phyloP scores from a whole-genome alignment of 2,797 vertebrate genomes.

The Crax fasciolata region DNA sequence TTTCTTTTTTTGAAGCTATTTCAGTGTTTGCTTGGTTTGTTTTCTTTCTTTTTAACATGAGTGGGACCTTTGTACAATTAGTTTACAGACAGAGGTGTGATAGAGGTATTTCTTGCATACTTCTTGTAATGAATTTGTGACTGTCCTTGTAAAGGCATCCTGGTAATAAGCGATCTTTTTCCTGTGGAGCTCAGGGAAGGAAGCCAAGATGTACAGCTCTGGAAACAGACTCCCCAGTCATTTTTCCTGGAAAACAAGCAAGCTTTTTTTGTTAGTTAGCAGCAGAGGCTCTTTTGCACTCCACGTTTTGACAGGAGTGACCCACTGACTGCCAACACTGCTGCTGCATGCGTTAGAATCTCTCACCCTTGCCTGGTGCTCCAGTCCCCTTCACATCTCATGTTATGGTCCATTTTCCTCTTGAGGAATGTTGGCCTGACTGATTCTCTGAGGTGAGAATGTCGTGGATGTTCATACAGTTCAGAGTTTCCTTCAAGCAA shows the following conservation, averaged over 20 bases:
- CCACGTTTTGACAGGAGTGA: not conserved
- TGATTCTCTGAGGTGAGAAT: not conserved
- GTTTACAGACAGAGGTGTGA: not conserved
- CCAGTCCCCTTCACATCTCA: not conserved
- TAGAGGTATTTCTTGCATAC: not conserved
- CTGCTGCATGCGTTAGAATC: not conserved
- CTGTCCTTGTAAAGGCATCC: not conserved
- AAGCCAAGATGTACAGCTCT: not conserved
- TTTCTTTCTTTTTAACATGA: not conserved
- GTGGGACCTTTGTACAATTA: not conserved
- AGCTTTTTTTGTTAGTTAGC: not conserved
- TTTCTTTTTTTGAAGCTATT: not conserved
- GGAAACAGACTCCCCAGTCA: not conserved
- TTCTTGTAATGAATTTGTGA: not conserved
- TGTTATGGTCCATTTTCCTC: not conserved
- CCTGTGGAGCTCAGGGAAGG: not conserved
- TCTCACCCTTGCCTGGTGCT: not conserved
- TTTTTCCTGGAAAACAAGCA: not conserved
- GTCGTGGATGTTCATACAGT: not conserved
- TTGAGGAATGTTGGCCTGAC: not conserved
- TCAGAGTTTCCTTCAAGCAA: not conserved
- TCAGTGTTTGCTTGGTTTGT: not conserved
- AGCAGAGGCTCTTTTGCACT: not conserved
- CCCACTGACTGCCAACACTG: fast-evolving
- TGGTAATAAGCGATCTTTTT: not conserved